phyloP scores from a whole-genome alignment of 2,888 invertebrate species.

The Aricia artaxerxes region DNA sequence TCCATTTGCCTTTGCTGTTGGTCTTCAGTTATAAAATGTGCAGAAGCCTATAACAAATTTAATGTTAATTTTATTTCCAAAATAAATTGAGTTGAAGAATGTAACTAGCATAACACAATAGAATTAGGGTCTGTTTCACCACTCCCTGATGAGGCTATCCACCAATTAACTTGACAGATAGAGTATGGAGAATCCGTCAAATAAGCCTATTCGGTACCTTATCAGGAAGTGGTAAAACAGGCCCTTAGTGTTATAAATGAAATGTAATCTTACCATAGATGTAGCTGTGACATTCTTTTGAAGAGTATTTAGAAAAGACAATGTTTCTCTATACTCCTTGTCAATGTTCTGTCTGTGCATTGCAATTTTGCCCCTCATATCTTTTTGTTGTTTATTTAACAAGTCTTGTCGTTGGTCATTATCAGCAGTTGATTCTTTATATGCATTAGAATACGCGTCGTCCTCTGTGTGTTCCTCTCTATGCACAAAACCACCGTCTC shows the following conservation, averaged over 20 bases:
- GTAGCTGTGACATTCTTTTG: conserved; percentile 57
- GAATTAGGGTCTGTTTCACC: too few relatives aligned
- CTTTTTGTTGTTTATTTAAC: conserved; percentile 53
- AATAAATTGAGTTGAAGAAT: background rate
- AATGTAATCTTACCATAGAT: conserved; percentile 52
- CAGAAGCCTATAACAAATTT: conserved; percentile 54
- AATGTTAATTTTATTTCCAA: background rate
- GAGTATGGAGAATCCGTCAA: too few relatives aligned
- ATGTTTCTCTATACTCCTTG: conserved; percentile 70
- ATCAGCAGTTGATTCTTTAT: conserved; percentile 52
- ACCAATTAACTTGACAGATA: too few relatives aligned
- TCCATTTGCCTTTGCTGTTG: conserved; percentile 58
- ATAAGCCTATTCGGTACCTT: too few relatives aligned
- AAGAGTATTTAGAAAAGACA: conserved; percentile 65
- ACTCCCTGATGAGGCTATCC: too few relatives aligned
- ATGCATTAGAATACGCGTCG: conserved; percentile 68
- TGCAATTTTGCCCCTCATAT: conserved; percentile 62
- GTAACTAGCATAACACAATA: too few relatives aligned
- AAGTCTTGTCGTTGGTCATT: conserved; percentile 46
- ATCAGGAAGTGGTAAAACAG: too few relatives aligned
- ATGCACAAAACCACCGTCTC: conserved; percentile 53
- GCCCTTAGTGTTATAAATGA: background rate
- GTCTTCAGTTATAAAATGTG: conserved; percentile 59
- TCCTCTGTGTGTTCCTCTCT: conserved; percentile 56
- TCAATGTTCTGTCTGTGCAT: conserved; percentile 84